These are phyloP conservation scores for Oriolus oriolus DNA, from an alignment of 2,113 vertebrate species.

Conservation along the genomic window DNA sequence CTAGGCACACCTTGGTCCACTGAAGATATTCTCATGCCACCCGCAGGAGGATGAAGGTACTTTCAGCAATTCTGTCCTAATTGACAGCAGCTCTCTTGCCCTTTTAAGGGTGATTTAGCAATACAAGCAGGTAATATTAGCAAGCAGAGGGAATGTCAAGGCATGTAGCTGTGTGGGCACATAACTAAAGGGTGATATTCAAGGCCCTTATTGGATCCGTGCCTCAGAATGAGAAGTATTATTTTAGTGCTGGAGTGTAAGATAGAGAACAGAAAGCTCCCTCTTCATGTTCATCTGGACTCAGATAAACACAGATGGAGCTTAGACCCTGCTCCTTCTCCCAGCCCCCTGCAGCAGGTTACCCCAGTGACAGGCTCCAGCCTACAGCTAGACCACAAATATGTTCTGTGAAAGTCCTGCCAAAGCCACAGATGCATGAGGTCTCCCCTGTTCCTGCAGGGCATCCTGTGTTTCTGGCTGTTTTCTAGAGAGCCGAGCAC, in stretches of 20 bases:
- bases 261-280: constrained; percentile 19
- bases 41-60: constrained; percentile 50
- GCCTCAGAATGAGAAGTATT: neutral
- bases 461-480: neutral
- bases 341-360: neutral
- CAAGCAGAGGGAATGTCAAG: constrained; percentile 5
- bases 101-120: neutral
- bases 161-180: neutral
- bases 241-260: neutral
- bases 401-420: neutral
- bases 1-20: neutral
- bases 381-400: neutral
- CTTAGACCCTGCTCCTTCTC: neutral
- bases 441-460: neutral
- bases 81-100: neutral
- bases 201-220: neutral
- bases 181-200: constrained; percentile 14
- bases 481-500: neutral
- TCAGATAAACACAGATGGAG: neutral
- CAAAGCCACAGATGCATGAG: neutral
- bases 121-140: neutral
- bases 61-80: neutral
- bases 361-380: neutral
- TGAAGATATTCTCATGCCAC: constrained; percentile 68
- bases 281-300: constrained; percentile 10